A percentile compares a stretch with the other conserved stretches of the same genome.
phyloP scores from a whole-genome alignment of 2,797 vertebrate genomes.

The Schizothorax lantsangensis region DNA sequence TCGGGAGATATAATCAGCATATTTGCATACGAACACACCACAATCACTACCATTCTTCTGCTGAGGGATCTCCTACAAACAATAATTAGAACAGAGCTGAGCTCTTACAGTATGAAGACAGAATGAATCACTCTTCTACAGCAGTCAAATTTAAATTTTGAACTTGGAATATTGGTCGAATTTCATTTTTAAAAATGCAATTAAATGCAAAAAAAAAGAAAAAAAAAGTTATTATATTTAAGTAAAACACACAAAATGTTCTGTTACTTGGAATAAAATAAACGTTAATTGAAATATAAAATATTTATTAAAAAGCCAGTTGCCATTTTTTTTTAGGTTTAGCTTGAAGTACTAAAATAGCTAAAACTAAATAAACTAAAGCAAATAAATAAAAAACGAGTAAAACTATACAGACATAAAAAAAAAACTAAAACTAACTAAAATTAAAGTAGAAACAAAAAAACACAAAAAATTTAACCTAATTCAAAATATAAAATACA shows the following conservation, averaged over 20 bases:
- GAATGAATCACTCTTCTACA: background rate
- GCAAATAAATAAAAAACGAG: no score
- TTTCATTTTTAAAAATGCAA: background rate
- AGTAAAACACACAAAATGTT: background rate
- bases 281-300: background rate
- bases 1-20: slow-evolving; percentile 87
- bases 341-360: background rate
- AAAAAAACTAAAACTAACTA: background rate
- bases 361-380: background rate
- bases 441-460: background rate
- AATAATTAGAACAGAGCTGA: background rate
- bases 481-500: background rate
- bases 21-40: slow-evolving; percentile 95
- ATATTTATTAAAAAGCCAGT: background rate
- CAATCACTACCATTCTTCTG: slow-evolving; percentile 92
- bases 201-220: no score
- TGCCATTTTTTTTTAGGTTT: background rate
- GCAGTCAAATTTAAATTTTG: background rate
- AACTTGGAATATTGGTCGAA: background rate
- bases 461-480: no score
- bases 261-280: background rate
- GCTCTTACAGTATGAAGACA: background rate
- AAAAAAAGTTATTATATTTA: background rate
- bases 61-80: slow-evolving; percentile 90
- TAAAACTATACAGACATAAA: background rate